Conservation (phyloP, 2,888 invertebrate species). For the Oxyscelio sp. region DNA sequence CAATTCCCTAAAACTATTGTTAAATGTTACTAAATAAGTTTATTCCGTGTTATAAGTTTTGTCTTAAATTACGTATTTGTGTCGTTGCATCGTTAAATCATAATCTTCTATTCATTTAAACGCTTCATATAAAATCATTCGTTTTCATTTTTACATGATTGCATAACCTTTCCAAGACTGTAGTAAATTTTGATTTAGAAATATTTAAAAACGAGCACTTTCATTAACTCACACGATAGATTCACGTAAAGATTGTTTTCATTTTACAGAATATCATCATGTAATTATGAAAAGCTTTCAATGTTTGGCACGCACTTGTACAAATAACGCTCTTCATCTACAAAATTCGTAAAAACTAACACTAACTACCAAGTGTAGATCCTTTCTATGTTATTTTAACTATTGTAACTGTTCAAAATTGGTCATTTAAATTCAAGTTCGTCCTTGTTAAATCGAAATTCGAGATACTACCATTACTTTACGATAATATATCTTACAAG, state of each 20-base stretch:
- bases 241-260: neutral
- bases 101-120: neutral
- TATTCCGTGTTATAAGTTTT: neutral
- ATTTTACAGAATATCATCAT: constrained; percentile 15
- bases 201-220: neutral
- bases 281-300: constrained; percentile 2
- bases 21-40: constrained; percentile 2
- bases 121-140: constrained; percentile 16
- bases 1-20: constrained; percentile 4
- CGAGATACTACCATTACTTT: constrained; percentile 3
- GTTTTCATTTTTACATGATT: constrained; percentile 15
- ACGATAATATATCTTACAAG: neutral
- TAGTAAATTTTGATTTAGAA: neutral
- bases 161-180: neutral
- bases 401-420: too few species aligned
- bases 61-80: constrained; percentile 11
- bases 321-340: constrained; percentile 13
- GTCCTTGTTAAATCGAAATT: constrained; percentile 1
- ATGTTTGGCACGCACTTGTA: constrained; percentile 22
- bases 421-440: neutral
- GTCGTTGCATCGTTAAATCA: constrained; percentile 10
- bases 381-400: too few species aligned
- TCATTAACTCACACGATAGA: neutral
- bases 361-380: too few species aligned
- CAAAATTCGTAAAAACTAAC: too few species aligned